Conservation (phyloP, 2,113 vertebrate genomes). For the Pionites leucogaster region DNA sequence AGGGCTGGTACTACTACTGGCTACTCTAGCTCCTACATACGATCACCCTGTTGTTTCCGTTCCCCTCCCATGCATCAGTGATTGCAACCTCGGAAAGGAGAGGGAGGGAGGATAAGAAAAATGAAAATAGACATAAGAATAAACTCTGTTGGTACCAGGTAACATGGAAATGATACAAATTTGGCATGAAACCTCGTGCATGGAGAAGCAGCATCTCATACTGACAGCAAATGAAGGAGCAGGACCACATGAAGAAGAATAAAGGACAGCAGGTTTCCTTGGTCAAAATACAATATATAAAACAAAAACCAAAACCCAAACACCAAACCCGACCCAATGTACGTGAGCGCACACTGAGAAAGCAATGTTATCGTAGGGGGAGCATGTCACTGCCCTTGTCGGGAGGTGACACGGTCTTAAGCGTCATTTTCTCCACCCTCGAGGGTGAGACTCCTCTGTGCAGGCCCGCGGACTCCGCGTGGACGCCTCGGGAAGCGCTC, state of each 20-base stretch:
- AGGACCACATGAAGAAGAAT: not conserved
- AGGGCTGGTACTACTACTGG: not conserved
- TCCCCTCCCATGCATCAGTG: not conserved
- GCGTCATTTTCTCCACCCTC: rapidly evolving
- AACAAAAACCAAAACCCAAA: not conserved
- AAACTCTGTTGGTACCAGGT: not conserved
- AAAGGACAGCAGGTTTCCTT: not conserved
- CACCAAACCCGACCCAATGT: not conserved
- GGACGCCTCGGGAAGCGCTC: not conserved
- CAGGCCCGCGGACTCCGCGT: not conserved
- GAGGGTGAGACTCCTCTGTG: not conserved
- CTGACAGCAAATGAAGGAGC: not conserved
- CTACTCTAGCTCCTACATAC: not conserved
- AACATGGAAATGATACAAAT: not conserved
- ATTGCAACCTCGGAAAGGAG: not conserved
- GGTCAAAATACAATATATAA: not conserved
- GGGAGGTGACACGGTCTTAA: not conserved
- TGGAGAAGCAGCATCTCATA: not conserved
- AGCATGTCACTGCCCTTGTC: rapidly evolving
- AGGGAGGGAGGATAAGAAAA: not conserved
- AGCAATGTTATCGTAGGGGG: rapidly evolving
- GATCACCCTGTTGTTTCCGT: not conserved
- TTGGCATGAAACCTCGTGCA: not conserved
- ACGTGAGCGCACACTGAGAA: not conserved
- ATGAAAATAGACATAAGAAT: not conserved